Base-by-base conservation (phyloP, 2,797 vertebrate species). In the Poeciliopsis turneri region DNA sequence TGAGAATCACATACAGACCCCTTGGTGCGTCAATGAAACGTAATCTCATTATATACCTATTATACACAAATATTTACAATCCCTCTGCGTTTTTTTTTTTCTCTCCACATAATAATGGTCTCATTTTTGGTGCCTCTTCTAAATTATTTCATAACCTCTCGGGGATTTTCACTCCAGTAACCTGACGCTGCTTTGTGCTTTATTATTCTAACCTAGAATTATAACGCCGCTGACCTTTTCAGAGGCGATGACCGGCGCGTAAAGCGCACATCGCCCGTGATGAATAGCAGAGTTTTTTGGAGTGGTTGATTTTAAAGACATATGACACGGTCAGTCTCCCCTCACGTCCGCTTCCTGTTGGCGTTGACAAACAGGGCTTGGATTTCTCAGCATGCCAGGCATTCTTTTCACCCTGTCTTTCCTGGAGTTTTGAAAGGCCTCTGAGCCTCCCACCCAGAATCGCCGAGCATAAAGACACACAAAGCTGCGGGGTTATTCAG, bases 271-370 rank as follows among this genome's bases (percentile, higher is more conserved):
- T 83, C 76, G 86, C 81, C 90, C 47, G 82, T 87, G 91, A 93
- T 92, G 89, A 92, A 94, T 91, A 90, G 82, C 92, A 84, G 72
- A 82, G 90, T 88, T 90, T 72, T 70, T 87, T 46, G 83, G 83
- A 83, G 79, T 30, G 85, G 77, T 87, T 90, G 87, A 90, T 92
- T 95, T 90, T 91, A 92, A 94, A 93, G 92, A 94, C 92, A 91
- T 88, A 90, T 82, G 94, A 95, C 94, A 93, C 89, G 90, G 87
- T 92, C 92, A 72, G 93, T 90, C 90, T 93, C 91, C 93, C 93
- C 94, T 94, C 91, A 87, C 90, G 95, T 96, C 94, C 92, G 92
- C 89, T 96, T 96, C 95, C 96, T 96, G 94, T 94, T 94, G 92
- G 78, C 90, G 87, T 93, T 94, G 95, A 95, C 94, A 96, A 96